Evolutionary conservation across 2,888 invertebrate genomes (phyloP).

Genomic region (Cheilosia grossa): DNA sequence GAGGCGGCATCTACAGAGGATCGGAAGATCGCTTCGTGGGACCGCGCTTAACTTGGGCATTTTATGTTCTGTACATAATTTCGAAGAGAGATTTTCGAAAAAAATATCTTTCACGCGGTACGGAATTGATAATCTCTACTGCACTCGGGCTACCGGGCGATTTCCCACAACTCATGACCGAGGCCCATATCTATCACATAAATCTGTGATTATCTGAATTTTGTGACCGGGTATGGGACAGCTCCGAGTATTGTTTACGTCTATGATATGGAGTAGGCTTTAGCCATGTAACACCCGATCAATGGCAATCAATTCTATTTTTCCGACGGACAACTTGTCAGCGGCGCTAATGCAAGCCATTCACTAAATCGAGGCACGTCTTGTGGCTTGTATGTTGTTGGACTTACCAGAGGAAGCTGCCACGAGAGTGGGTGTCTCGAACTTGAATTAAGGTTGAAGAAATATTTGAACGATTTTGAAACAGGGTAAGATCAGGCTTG

Average conservation of each 20-base stretch:
- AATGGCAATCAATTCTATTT: conserved; percentile 39
- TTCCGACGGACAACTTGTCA: conserved; percentile 14
- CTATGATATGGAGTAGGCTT: conserved; percentile 14
- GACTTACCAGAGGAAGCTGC: no score
- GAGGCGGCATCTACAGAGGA: conserved; percentile 66
- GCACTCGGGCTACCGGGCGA: conserved; percentile 65
- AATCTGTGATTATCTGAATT: conserved; percentile 71
- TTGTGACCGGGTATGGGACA: conserved; percentile 39
- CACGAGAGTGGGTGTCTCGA: no score
- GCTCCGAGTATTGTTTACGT: conserved; percentile 27
- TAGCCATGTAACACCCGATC: conserved; percentile 4
- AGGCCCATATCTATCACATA: conserved; percentile 70
- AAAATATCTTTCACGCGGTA: conserved; percentile 45
- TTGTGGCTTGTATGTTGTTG: no score
- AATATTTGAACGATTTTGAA: no score
- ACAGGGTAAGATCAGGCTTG: no score
- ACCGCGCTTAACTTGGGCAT: conserved; percentile 53
- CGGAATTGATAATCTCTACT: conserved; percentile 44
- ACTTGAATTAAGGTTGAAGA: no score
- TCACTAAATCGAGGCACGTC: no score
- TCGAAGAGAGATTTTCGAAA: conserved; percentile 34
- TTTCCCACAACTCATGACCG: conserved; percentile 58
- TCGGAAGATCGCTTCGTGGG: conserved; percentile 53
- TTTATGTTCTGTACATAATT: conserved; percentile 74
- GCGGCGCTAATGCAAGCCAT: not conserved